Percentiles rank a stretch among this genome's conserved stretches.
Evolutionary conservation across 2,797 vertebrate species (phyloP).

Genomic region (Philypnodon macrostomus): DNA sequence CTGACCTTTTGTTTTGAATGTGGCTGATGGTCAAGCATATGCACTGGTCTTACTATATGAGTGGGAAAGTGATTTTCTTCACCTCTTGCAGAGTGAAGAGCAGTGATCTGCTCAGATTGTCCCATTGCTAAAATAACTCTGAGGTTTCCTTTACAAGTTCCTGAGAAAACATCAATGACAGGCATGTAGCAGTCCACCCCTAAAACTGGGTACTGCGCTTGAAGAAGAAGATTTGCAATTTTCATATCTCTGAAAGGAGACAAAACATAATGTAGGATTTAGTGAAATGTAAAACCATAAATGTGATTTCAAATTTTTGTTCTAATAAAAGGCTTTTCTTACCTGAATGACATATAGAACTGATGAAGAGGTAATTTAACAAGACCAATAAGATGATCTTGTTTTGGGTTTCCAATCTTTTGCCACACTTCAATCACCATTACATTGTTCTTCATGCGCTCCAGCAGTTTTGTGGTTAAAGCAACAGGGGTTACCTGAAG

Average conservation of each 20-base stretch:
- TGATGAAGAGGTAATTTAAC: constrained; percentile 95
- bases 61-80: constrained; percentile 65
- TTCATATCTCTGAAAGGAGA: constrained; percentile 80
- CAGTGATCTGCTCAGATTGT: constrained; percentile 81
- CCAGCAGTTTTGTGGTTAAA: constrained; percentile 81
- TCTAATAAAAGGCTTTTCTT: constrained; percentile 16
- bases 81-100: constrained; percentile 83
- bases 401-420: constrained; percentile 72
- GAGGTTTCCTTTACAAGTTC: constrained; percentile 82
- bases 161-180: constrained; percentile 86
- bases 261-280: background rate
- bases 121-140: constrained; percentile 92
- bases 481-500: constrained; percentile 87
- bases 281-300: background rate
- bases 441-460: constrained; percentile 91
- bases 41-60: constrained; percentile 68
- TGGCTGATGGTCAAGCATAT: constrained; percentile 80
- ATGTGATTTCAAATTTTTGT: too few relatives aligned
- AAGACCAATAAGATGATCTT: constrained; percentile 86
- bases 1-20: constrained; percentile 60
- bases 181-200: constrained; percentile 89
- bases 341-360: constrained; percentile 97
- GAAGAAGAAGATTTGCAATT: constrained; percentile 83
- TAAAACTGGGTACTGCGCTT: constrained; percentile 90
- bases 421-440: constrained; percentile 96